A percentile compares a stretch with the other conserved stretches of the same genome.
Conservation (phyloP, 2,113 vertebrate genomes). For the Platysteira castanea region DNA sequence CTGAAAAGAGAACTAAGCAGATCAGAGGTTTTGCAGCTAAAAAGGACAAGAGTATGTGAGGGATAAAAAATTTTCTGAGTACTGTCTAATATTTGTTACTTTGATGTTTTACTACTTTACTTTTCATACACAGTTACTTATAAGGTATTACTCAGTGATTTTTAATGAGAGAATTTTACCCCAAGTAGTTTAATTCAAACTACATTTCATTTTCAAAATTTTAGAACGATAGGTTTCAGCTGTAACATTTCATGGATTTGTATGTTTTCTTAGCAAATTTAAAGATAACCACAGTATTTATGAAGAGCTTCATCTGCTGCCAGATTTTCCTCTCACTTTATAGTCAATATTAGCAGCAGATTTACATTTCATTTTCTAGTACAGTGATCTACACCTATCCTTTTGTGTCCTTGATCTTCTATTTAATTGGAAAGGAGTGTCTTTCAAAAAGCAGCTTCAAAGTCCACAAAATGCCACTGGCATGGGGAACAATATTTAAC, state of each 20-base stretch:
- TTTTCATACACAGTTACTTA: not conserved
- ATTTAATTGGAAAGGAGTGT: not conserved
- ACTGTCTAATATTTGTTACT: not conserved
- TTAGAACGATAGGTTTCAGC: not conserved
- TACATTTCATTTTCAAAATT: not conserved
- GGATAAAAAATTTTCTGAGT: not conserved
- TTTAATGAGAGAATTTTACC: not conserved
- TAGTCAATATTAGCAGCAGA: not conserved
- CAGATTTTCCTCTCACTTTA: not conserved
- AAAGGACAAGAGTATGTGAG: not conserved
- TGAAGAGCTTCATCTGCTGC: not conserved
- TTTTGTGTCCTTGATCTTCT: not conserved
- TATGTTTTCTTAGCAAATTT: not conserved
- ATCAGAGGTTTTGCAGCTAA: not conserved
- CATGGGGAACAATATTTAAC: not conserved
- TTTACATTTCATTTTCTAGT: not conserved
- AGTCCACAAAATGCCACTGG: not conserved
- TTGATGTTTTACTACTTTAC: not conserved
- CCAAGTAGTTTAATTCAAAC: not conserved
- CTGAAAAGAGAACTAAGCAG: not conserved
- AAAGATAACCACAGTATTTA: not conserved
- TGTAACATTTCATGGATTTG: not conserved
- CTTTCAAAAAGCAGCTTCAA: not conserved
- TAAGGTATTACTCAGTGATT: not conserved
- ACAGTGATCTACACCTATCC: not conserved